These are phyloP conservation scores for Thunnus thynnus DNA, from an alignment of 2,113 vertebrate genomes.

Conservation along the genomic window DNA sequence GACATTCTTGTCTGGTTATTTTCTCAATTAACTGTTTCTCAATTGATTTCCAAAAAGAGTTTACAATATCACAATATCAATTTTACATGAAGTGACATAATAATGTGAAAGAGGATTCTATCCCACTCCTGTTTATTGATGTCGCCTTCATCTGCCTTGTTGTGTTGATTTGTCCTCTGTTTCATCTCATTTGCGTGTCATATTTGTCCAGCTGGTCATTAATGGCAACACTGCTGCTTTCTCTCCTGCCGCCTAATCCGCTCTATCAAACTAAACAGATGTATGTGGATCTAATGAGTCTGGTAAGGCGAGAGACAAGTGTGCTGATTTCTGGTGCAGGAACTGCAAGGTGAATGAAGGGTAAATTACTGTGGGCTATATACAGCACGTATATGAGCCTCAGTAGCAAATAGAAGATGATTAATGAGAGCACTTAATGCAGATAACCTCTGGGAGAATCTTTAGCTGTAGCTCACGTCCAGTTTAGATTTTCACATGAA, in stretches of 20 bases:
- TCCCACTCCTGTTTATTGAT: no score
- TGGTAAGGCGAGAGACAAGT: constrained; percentile 23
- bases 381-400: constrained; percentile 28
- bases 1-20: no score
- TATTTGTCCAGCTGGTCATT: constrained; percentile 31
- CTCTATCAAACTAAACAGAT: constrained; percentile 32
- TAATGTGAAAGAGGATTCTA: background rate
- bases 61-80: no score
- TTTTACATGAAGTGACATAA: background rate
- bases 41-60: no score
- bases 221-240: constrained; percentile 9
- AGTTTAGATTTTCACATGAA: constrained; percentile 25
- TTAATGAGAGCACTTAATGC: constrained; percentile 40
- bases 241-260: constrained; percentile 34
- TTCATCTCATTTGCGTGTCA: constrained; percentile 28
- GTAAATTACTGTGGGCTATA: constrained; percentile 23
- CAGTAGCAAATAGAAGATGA: constrained; percentile 18
- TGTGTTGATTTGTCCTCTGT: constrained; percentile 10
- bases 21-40: no score
- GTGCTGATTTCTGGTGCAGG: constrained; percentile 22
- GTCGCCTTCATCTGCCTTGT: background rate
- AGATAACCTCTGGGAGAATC: constrained; percentile 23
- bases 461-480: constrained; percentile 1
- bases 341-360: constrained; percentile 38
- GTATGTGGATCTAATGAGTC: constrained; percentile 42